These are phyloP conservation scores for Thecophora atra DNA, from an alignment of 2,888 invertebrate species.

Conservation along the genomic window DNA sequence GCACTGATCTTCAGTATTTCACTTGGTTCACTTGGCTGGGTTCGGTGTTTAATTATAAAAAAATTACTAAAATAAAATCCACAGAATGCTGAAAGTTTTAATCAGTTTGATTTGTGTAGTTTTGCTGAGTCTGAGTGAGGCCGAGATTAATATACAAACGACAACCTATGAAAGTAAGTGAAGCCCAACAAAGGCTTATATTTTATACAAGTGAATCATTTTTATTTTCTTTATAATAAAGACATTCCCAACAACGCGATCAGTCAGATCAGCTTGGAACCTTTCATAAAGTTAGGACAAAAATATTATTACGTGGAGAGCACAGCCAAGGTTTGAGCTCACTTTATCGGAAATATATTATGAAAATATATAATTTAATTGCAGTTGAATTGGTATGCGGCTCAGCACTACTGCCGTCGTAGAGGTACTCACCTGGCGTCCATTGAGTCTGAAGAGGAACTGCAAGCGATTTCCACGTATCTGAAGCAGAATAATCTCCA, in stretches of 20 bases:
- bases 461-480: conserved; percentile 11
- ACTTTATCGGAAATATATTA: neutral
- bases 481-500: neutral
- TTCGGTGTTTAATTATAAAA: too few relatives aligned
- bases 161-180: conserved; percentile 6
- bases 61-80: too few relatives aligned
- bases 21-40: too few relatives aligned
- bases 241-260: neutral
- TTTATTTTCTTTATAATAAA: neutral
- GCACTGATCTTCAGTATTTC: too few relatives aligned
- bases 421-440: conserved; percentile 54
- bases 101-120: too few relatives aligned
- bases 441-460: conserved; percentile 46
- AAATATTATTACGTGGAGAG: neutral
- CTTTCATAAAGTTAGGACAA: neutral
- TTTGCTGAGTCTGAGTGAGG: neutral
- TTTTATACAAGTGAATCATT: neutral
- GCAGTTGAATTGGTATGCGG: conserved; percentile 20
- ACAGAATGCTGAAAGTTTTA: too few relatives aligned
- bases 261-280: neutral
- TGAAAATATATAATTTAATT: neutral
- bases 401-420: conserved; percentile 52
- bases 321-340: neutral
- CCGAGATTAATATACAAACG: neutral
- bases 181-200: neutral